phyloP scores from a whole-genome alignment of 2,113 vertebrate species.

The Salminus brasiliensis region DNA sequence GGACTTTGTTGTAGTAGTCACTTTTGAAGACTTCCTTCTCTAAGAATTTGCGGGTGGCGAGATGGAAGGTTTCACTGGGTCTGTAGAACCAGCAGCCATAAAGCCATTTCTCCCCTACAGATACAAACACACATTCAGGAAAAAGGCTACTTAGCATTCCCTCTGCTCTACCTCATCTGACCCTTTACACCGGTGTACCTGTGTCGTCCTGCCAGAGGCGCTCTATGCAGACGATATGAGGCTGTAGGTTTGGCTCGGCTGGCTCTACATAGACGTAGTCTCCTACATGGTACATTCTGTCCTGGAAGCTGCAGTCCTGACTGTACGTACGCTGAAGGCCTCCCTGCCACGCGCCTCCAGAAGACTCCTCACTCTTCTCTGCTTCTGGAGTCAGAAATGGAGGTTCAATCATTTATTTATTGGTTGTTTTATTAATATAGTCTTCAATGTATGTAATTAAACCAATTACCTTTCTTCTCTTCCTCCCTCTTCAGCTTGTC shows the following conservation, averaged over 20 bases:
- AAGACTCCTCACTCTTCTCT: constrained; percentile 92
- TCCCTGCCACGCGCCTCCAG: constrained; percentile 83
- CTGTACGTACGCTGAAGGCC: constrained; percentile 92
- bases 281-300: constrained; percentile 97
- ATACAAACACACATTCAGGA: too few species aligned
- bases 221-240: constrained; percentile 98
- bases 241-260: constrained; percentile 89
- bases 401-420: neutral
- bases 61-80: constrained; percentile 97
- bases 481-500: constrained; percentile 97
- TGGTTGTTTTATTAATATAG: too few species aligned
- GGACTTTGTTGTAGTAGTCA: constrained; percentile 99
- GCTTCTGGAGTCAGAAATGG: constrained; percentile 79
- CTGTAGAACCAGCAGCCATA: constrained; percentile 99
- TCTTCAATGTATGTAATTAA: too few species aligned
- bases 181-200: constrained; percentile 72
- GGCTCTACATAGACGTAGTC: constrained; percentile 98
- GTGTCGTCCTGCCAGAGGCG: constrained; percentile 95
- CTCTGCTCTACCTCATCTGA: too few species aligned
- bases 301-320: constrained; percentile 98
- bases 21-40: constrained; percentile 99
- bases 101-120: constrained; percentile 94
- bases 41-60: constrained; percentile 96
- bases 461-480: constrained; percentile 97
- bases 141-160: too few species aligned